These are phyloP conservation scores for Reticulitermes lucifugus DNA, from an alignment of 2,888 invertebrate species.

Conservation along the genomic window DNA sequence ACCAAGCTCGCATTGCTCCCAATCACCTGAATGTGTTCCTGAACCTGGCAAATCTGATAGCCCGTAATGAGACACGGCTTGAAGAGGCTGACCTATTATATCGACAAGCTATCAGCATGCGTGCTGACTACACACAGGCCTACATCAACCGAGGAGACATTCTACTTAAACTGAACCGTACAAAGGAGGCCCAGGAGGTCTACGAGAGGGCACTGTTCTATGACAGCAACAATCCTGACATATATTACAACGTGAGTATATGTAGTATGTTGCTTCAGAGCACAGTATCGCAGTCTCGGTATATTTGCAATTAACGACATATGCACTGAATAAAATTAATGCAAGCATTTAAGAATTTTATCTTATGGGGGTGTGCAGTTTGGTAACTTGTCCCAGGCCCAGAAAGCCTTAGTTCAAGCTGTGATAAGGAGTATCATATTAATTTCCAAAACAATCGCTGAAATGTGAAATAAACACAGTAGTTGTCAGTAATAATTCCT, in stretches of 20 bases:
- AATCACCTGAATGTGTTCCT: slow-evolving; percentile 96
- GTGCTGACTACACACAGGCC: slow-evolving; percentile 95
- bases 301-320: no score
- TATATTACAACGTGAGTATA: slow-evolving; percentile 90
- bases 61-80: slow-evolving; percentile 89
- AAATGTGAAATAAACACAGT: no score
- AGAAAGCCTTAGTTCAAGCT: no score
- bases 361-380: no score
- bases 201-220: slow-evolving; percentile 93
- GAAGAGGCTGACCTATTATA: slow-evolving; percentile 96
- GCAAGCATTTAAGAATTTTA: no score
- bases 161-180: slow-evolving; percentile 92
- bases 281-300: no score
- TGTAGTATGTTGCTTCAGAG: not conserved
- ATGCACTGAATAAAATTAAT: no score
- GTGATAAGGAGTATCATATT: no score
- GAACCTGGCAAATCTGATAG: slow-evolving; percentile 93
- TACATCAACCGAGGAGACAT: slow-evolving; percentile 98
- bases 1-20: slow-evolving; percentile 95
- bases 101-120: slow-evolving; percentile 96
- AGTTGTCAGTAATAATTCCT: no score
- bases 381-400: no score
- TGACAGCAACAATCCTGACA: slow-evolving; percentile 94
- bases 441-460: no score
- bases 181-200: slow-evolving; percentile 93